Conservation (phyloP, 2,888 invertebrate species). For the Escarpia spicata region DNA sequence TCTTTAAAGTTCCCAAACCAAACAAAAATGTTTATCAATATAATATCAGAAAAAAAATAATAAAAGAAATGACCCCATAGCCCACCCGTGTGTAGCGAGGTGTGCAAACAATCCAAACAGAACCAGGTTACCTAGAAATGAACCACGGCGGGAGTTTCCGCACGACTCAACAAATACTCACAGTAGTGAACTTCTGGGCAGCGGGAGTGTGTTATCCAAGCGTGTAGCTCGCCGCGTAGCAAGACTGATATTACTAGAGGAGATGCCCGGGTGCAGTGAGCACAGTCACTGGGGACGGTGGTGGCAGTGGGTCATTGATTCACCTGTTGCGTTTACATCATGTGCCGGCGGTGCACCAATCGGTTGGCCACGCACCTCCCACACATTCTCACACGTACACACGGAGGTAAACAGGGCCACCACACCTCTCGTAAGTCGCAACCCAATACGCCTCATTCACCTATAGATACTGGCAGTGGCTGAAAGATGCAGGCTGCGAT, state of each 20-base stretch:
- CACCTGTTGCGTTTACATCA: constrained; percentile 5
- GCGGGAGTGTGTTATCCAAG: neutral
- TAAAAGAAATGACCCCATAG: neutral
- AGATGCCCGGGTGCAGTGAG: neutral
- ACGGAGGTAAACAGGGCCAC: neutral
- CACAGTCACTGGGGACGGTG: neutral
- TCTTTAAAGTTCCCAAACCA: no score
- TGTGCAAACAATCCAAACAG: neutral
- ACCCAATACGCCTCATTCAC: neutral
- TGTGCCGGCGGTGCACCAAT: neutral
- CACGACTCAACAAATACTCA: neutral
- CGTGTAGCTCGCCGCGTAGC: neutral
- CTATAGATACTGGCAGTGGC: neutral
- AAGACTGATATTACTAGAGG: neutral
- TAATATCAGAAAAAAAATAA: no score
- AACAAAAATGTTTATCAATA: neutral
- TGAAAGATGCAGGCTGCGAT: neutral
- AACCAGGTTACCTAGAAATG: neutral
- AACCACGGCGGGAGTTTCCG: neutral
- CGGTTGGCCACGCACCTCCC: neutral
- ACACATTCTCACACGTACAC: neutral
- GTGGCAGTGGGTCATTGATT: neutral
- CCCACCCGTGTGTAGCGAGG: neutral
- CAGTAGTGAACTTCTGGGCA: neutral
- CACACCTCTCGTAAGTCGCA: neutral